Percentiles rank a stretch among this genome's conserved stretches.
Conservation (phyloP, 2,888 invertebrate species). For the Itoplectis maculator region DNA sequence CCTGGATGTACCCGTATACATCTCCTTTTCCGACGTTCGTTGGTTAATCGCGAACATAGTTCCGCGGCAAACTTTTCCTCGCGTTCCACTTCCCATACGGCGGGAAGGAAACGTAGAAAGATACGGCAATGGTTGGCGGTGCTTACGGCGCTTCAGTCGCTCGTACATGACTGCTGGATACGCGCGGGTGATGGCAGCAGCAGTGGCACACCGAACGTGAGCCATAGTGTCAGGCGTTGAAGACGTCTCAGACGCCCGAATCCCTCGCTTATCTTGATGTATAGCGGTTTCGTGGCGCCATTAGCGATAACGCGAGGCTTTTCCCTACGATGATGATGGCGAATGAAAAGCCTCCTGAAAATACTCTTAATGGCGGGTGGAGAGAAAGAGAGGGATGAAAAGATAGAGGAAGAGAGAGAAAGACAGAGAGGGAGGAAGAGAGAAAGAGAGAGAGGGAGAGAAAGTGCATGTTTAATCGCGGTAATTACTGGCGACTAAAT, state of each 20-base stretch:
- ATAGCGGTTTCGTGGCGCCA: constrained; percentile 6
- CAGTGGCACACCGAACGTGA: constrained; percentile 11
- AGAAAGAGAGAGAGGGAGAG: neutral
- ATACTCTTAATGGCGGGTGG: constrained; percentile 12
- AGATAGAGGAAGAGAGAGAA: constrained; percentile 4
- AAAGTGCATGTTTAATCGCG: constrained; percentile 6
- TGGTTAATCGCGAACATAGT: constrained; percentile 17
- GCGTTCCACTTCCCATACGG: constrained; percentile 5
- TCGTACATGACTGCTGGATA: constrained; percentile 21
- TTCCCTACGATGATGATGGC: constrained; percentile 21
- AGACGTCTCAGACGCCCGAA: neutral
- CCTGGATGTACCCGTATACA: neutral
- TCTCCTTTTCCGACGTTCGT: neutral
- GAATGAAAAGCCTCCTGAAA: constrained; percentile 28
- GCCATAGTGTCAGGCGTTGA: neutral
- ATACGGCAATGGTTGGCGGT: constrained; percentile 11
- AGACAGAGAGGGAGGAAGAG: constrained; percentile 36
- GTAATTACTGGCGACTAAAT: constrained; percentile 12
- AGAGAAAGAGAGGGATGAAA: constrained; percentile 23
- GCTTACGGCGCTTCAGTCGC: constrained; percentile 2
- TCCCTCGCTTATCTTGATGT: constrained; percentile 6
- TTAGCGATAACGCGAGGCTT: constrained; percentile 8
- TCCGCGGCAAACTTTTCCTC: constrained; percentile 12
- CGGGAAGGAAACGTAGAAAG: constrained; percentile 16
- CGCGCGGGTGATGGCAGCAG: constrained; percentile 5